Conservation (phyloP, 1,140 invertebrate species). For the Cyclargus thomasi region DNA sequence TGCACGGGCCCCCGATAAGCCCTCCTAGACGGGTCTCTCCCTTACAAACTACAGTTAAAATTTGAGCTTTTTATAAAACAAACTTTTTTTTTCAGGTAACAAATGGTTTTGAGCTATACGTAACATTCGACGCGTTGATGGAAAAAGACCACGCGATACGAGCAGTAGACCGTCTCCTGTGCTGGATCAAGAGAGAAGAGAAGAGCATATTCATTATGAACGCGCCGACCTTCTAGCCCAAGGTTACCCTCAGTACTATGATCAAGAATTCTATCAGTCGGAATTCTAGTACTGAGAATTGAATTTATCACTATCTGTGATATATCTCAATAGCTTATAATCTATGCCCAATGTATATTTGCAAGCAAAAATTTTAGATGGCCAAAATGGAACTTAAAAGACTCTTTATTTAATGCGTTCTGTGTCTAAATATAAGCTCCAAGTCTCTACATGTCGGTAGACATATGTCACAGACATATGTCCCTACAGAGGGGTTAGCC, state of each 20-base stretch:
- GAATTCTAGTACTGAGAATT: conserved; percentile 36
- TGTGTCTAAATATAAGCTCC: too few species aligned
- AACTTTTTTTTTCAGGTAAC: conserved; percentile 79
- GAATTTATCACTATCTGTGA: conserved; percentile 20
- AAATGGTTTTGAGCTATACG: conserved; percentile 93
- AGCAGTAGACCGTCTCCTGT: conserved; percentile 90
- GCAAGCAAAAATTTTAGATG: not conserved
- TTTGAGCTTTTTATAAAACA: not conserved
- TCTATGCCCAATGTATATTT: not conserved
- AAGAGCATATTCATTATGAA: conserved; percentile 94
- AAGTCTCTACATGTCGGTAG: too few species aligned
- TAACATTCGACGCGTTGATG: conserved; percentile 92
- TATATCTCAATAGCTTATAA: not conserved
- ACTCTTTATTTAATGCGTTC: too few species aligned
- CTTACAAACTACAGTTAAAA: too few species aligned
- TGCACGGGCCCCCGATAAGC: too few species aligned
- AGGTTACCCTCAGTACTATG: conserved; percentile 41
- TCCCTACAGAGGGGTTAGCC: too few species aligned
- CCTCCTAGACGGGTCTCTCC: too few species aligned
- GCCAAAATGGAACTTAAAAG: not conserved
- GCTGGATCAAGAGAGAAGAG: conserved; percentile 96
- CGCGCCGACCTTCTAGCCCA: conserved; percentile 87
- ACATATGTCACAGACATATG: too few species aligned
- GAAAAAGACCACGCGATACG: conserved; percentile 86
- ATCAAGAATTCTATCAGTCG: conserved; percentile 46